A percentile compares a stretch with the other conserved stretches of the same genome.
Conservation (phyloP, 1,140 invertebrate genomes). For the Chionoecetes opilio region DNA sequence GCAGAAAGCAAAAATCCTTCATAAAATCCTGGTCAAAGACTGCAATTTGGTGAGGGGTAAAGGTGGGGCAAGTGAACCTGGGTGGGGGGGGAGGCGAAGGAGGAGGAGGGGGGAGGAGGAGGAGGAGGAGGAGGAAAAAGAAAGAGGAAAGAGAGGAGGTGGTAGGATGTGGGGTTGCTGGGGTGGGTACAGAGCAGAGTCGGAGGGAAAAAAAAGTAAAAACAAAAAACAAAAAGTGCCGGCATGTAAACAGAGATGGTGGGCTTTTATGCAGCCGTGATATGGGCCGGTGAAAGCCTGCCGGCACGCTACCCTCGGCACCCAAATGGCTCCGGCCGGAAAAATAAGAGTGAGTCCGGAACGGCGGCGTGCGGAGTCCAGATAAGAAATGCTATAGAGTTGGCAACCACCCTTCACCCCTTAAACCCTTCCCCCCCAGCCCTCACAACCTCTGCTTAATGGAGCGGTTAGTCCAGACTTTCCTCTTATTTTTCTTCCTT, state of each 20-base stretch:
- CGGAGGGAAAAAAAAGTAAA: too few species aligned
- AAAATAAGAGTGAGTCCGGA: neutral
- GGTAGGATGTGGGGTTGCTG: neutral
- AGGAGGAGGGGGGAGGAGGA: neutral
- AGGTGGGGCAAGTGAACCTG: too few species aligned
- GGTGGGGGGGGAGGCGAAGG: neutral
- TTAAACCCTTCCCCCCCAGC: too few species aligned
- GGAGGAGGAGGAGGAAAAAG: neutral
- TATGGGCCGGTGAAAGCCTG: conserved; percentile 24
- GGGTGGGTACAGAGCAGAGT: neutral
- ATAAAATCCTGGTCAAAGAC: neutral
- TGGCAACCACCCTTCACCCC: conserved; percentile 1
- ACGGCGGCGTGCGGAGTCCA: conserved; percentile 9
- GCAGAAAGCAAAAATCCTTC: neutral
- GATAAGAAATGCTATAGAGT: conserved; percentile 11
- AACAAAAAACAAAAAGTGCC: neutral
- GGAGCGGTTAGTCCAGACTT: neutral
- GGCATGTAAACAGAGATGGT: conserved; percentile 18
- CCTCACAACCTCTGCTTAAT: neutral
- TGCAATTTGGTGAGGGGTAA: neutral
- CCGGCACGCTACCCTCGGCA: neutral
- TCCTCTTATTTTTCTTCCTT: neutral
- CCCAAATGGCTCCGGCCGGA: neutral
- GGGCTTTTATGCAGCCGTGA: neutral
- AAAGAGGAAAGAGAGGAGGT: neutral